Evolutionary conservation across 35 echinoderm and acorn worm genomes (phyloP), one percentile per base, ranked within the genome.

Genomic region (Apostichopus californicus): DNA sequence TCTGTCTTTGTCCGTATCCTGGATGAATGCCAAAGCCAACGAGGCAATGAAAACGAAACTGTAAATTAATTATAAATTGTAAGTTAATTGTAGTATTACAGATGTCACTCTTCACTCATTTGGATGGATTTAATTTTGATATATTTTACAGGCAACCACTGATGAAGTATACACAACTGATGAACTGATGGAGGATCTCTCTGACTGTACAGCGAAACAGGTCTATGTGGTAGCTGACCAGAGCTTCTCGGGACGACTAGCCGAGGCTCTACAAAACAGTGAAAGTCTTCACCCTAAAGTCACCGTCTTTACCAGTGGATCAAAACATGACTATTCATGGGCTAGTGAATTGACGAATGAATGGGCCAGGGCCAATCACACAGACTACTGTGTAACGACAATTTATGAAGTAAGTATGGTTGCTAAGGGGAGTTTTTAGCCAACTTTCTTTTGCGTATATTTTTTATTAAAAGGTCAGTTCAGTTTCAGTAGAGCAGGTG

Each of bases 191-290:
- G 86, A 93, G 90, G 97, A 99, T 83, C 80, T 99, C 21, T 25
- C 90, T 6, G 83, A 94, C 57, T 99, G 97, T 66, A 65, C 61
- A 26, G 95, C 97, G 8, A 91, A 93, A 34, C 93, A 92, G 23
- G 92, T 99, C 5, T 96, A 96, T 18, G 63, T 99, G 15, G 92
- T 99, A 1, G 93, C 95, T n/a, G 97, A 99, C 86, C 97, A 99
- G 79, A 99, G 97, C 73, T 99, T 91, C 68, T 99, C 97, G 8
- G 97, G 97, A 8, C 55, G 91, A 15, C 78, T 99, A 17, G 95
- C 92, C 0, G 90, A 92, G 5, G 92, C 88, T 20, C n/a, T 96
- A 2, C 75, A 97, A 83, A 10, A 83, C 0, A 56, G 79, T 10
- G 70, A 92, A 56, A 71, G 55, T 14, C 78, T 91, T 0, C 64